These are phyloP conservation scores for Chiloscyllium plagiosum DNA, from an alignment of 2,113 vertebrate species.

Conservation along the genomic window DNA sequence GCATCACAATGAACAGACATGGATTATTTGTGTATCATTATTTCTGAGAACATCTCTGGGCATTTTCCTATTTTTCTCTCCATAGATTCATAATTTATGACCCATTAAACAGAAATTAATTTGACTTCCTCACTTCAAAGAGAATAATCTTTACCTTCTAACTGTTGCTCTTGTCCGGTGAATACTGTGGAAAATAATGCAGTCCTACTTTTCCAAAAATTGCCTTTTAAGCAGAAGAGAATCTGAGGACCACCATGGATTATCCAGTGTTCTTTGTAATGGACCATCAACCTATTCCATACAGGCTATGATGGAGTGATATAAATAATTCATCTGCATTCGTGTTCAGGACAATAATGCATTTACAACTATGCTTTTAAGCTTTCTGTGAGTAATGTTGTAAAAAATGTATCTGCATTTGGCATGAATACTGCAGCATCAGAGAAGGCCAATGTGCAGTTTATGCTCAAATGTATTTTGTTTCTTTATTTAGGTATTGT, in stretches of 20 bases:
- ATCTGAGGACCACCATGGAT: neutral
- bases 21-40: no score
- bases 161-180: neutral
- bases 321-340: conserved; percentile 32
- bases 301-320: neutral
- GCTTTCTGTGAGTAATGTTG: neutral
- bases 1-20: no score
- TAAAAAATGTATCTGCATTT: conserved; percentile 8
- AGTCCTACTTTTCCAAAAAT: neutral
- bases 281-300: neutral
- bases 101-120: neutral
- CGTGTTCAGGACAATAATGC: conserved; percentile 14
- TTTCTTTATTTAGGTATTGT: conserved; percentile 3
- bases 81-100: neutral
- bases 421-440: neutral
- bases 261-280: no score
- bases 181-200: neutral
- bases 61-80: no score
- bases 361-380: conserved; percentile 26
- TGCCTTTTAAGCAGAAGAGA: neutral
- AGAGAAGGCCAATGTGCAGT: neutral
- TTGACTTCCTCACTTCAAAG: neutral
- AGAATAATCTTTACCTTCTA: neutral
- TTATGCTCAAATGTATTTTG: neutral
- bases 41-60: no score